These are phyloP conservation scores for Sceloporus undulatus DNA, from an alignment of 2,113 vertebrate genomes.

Conservation along the genomic window DNA sequence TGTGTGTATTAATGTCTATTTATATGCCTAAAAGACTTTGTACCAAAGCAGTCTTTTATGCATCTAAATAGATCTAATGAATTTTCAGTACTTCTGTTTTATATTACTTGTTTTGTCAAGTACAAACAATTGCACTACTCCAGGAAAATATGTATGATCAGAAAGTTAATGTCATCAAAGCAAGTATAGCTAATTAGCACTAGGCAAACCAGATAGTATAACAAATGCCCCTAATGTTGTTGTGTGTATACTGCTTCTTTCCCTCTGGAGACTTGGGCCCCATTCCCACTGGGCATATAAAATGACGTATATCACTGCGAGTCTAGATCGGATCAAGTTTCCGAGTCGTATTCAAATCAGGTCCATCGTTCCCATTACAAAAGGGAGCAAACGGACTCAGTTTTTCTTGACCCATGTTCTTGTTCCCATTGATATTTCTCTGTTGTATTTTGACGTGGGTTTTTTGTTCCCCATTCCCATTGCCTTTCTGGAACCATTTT, in stretches of 20 bases:
- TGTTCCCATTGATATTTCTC: too few relatives aligned
- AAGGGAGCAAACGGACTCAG: too few relatives aligned
- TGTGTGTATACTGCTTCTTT: neutral
- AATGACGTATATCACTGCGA: too few relatives aligned
- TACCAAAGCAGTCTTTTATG: neutral
- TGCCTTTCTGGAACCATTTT: too few relatives aligned
- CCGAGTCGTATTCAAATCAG: too few relatives aligned
- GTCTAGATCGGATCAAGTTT: too few relatives aligned
- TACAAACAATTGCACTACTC: neutral
- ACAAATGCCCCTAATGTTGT: neutral
- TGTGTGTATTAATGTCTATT: neutral
- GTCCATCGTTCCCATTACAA: too few relatives aligned
- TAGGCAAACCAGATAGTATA: neutral
- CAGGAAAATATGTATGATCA: neutral
- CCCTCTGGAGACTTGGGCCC: neutral
- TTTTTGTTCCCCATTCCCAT: too few relatives aligned
- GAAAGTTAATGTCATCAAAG: neutral
- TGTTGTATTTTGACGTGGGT: too few relatives aligned
- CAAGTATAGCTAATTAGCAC: neutral
- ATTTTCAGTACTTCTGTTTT: conserved; percentile 6
- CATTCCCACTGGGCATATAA: too few relatives aligned
- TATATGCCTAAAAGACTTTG: too few relatives aligned
- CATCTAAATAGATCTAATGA: conserved; percentile 5
- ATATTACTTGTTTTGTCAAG: conserved; percentile 7
- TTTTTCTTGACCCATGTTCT: too few relatives aligned